phyloP scores from a whole-genome alignment of 2,113 vertebrate species.

The Trematomus loennbergii region DNA sequence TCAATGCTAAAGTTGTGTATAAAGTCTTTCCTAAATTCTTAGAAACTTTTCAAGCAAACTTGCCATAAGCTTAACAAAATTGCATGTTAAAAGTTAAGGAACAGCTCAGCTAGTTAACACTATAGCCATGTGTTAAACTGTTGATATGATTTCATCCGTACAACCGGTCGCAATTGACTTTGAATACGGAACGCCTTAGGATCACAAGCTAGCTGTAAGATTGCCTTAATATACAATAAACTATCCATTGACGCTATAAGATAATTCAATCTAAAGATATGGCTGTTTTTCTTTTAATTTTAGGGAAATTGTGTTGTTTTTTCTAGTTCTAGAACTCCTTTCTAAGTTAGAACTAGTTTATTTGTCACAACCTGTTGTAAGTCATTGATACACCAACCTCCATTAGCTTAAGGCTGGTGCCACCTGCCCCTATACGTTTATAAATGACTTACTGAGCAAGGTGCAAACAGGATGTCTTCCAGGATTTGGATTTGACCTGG shows the following conservation, averaged over 20 bases:
- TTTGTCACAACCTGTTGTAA: too few relatives aligned
- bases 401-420: neutral
- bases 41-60: neutral
- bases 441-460: neutral
- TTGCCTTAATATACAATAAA: neutral
- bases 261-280: neutral
- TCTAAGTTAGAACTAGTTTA: neutral
- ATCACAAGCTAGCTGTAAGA: neutral
- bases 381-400: neutral
- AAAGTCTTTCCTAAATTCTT: neutral
- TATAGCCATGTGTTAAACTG: neutral
- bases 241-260: neutral
- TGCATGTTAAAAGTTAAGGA: neutral
- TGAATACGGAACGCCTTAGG: neutral
- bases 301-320: neutral
- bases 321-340: neutral
- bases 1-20: neutral
- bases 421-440: neutral
- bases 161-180: too few relatives aligned
- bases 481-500: conserved; percentile 14
- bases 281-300: neutral
- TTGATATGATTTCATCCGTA: neutral
- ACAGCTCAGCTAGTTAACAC: neutral
- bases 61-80: neutral
- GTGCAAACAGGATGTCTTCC: neutral